Evolutionary conservation across 2,797 vertebrate genomes (phyloP), one percentile per base, ranked within the genome.

Genomic region (Anguilla pacifica): DNA sequence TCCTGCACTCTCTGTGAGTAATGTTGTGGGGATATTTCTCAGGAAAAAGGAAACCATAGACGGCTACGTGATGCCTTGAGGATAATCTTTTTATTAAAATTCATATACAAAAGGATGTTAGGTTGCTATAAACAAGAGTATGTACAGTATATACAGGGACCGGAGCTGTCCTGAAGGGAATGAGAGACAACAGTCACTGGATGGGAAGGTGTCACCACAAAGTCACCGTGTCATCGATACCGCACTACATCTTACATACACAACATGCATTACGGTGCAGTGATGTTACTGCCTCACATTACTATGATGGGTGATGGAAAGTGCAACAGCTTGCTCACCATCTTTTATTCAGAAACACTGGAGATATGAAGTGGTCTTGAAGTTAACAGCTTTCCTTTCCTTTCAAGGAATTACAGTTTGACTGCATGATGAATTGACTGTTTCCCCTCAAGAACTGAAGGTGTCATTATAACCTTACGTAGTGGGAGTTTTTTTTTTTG

Each of bases 91-190:
- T 96, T 94, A 96, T 95, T 95, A 94, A 94, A 96, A 95, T 92
- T 93, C 91, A 94, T 92, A 91, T 96, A 96, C 93, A 96, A 96
- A 96, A 96, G 94, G 93, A 93, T 87, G 85, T 94, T 86, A 89
- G 84, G 90, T 84, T 86, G 86, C 92, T 95, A 95, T 89, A 96
- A 96, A 95, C 86, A 87, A 94, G 88, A 91, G 91, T 94, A 94
- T 95, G 51, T 95, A 95, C 94, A 96, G 86, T 53, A 86, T 93
- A 91, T 93, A 89, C 92, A 91, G 25, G 87, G 88, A 87, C 67
- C 86, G 82, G 35, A 86, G 88, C 39, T 77, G 87, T 85, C 83
- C 64, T 61, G 0, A 88, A 70, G 70, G 77, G 77, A 57, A 87
- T 57, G 31, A 83, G 49, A 84, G 82, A 53, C 46, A 10, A 31